Conservation (phyloP, 2,797 vertebrate genomes). For the Trachurus trachurus region DNA sequence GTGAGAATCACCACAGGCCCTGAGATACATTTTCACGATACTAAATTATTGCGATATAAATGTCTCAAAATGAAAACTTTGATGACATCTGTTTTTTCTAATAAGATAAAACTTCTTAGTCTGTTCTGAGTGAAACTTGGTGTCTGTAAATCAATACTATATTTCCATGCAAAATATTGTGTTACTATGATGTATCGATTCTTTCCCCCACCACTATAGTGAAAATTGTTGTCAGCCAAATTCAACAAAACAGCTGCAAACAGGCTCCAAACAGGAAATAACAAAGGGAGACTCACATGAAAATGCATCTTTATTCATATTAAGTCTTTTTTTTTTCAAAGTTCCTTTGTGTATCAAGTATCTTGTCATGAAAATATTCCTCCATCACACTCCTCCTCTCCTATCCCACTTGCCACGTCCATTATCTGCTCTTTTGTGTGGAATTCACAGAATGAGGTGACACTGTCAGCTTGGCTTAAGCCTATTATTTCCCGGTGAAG, state of each 20-base stretch:
- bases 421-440: conserved; percentile 67
- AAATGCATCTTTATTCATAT: conserved; percentile 77
- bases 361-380: conserved; percentile 76
- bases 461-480: conserved; percentile 72
- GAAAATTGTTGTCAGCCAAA: neutral
- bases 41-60: too few relatives aligned
- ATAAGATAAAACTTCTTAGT: too few relatives aligned
- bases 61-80: too few relatives aligned
- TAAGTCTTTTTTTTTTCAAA: conserved; percentile 56
- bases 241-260: neutral
- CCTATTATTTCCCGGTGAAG: conserved; percentile 76
- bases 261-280: neutral
- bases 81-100: too few relatives aligned
- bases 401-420: conserved; percentile 36
- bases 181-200: too few relatives aligned
- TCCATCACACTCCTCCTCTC: conserved; percentile 46
- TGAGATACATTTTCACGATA: too few relatives aligned
- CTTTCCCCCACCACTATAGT: too few relatives aligned
- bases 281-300: conserved; percentile 45
- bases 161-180: too few relatives aligned
- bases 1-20: too few relatives aligned
- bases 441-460: conserved; percentile 74
- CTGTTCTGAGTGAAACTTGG: too few relatives aligned
- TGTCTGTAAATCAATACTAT: too few relatives aligned
- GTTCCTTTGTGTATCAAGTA: conserved; percentile 74